Conservation (phyloP, 2,113 vertebrate species). For the Motacilla tschutschensis region DNA sequence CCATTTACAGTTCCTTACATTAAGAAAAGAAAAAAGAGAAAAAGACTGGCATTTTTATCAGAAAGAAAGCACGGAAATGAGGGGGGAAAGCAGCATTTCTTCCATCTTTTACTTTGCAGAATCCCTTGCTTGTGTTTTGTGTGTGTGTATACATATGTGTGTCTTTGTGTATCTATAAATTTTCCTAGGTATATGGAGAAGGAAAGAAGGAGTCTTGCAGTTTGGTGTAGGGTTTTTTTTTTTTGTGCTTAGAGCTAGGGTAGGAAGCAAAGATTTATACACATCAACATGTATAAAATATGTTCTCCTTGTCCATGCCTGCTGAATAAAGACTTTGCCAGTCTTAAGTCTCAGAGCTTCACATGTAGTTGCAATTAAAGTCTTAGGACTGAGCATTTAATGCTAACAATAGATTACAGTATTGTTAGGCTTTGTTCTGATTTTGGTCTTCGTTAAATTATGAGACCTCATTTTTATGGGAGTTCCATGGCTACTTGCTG, state of each 20-base stretch:
- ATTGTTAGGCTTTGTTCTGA: conserved; percentile 36
- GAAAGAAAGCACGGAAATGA: background rate
- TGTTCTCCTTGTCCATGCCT: conserved; percentile 70
- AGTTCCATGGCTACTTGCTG: background rate
- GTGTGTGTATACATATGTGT: background rate
- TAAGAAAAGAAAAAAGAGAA: background rate
- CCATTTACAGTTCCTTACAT: background rate
- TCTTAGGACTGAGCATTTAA: conserved; percentile 65
- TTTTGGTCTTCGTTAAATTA: conserved; percentile 35
- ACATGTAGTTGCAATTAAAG: conserved; percentile 65
- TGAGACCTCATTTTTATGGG: background rate
- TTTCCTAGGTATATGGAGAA: background rate
- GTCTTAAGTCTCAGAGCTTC: conserved; percentile 28
- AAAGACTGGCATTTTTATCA: background rate
- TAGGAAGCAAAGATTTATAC: conserved; percentile 48
- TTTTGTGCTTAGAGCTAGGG: conserved; percentile 13
- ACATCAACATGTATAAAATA: conserved; percentile 67
- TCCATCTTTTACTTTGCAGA: background rate
- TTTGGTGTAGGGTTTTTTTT: background rate
- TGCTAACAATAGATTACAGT: conserved; percentile 36
- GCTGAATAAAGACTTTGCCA: conserved; percentile 50
- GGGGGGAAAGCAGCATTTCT: background rate
- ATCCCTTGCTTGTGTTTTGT: background rate
- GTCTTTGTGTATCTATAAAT: background rate
- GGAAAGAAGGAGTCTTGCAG: background rate